These are phyloP conservation scores for Penaeus japonicus DNA, from an alignment of 1,140 invertebrate species.

Conservation along the genomic window DNA sequence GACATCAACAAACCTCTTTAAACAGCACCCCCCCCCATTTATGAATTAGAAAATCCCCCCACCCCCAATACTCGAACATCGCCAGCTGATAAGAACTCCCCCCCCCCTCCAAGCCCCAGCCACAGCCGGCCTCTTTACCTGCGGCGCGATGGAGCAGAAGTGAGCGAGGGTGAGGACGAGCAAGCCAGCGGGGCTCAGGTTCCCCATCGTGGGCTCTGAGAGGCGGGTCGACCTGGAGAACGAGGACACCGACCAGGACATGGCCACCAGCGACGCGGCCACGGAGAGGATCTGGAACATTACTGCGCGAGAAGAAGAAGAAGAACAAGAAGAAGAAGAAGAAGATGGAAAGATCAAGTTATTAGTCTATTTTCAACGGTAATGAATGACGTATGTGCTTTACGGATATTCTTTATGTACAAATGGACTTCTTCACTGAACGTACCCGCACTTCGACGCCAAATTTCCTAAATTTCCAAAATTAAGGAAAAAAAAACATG, in stretches of 20 bases:
- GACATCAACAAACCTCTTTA: not conserved
- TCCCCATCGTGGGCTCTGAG: constrained; percentile 10
- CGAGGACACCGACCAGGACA: constrained; percentile 28
- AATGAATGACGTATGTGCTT: no score
- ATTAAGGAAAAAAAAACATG: no score
- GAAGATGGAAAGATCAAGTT: not conserved
- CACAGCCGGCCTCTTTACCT: no score
- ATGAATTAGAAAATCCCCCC: not conserved
- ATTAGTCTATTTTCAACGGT: no score
- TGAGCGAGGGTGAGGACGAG: constrained; percentile 30
- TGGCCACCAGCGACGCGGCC: constrained; percentile 29
- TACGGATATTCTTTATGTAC: no score
- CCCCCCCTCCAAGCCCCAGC: no score
- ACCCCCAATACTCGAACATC: no score
- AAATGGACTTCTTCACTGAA: no score
- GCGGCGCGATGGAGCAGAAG: constrained; percentile 33
- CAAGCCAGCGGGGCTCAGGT: constrained; percentile 29
- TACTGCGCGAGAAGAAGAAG: not conserved
- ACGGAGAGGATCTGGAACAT: constrained; percentile 35
- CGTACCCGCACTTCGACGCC: no score
- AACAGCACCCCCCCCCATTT: no score
- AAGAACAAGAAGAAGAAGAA: not conserved
- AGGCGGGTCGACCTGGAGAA: constrained; percentile 31
- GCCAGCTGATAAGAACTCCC: no score
- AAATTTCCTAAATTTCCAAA: no score